Base-by-base conservation (phyloP, 2,113 vertebrate genomes). In the Terrapene triunguis region DNA sequence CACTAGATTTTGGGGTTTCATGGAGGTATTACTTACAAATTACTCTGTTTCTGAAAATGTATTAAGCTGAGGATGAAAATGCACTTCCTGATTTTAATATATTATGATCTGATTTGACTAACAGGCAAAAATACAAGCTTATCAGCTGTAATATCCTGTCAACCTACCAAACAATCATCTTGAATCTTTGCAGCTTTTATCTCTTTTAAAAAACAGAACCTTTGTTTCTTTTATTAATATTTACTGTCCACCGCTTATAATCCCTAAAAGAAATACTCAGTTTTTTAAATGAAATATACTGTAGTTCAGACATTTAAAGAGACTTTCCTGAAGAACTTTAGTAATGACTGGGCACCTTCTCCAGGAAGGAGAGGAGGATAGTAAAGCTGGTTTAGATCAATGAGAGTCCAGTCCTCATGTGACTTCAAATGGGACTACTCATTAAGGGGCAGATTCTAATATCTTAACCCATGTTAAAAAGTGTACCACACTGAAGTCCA, bases 71-170 rank as follows among this genome's bases (percentile, higher is more conserved):
- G 62, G 90, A 93, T 95, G 83, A 91, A 94, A 91, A 69, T 95
- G 84, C 87, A 95, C 90, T 97, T 97, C 95, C 93, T 78, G 82
- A 57, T 79, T 87, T 95, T 87, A 87, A 83, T 29, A 89, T 35
- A 53, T 55, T 35, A 79, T 79, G 53, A 89, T 82, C 47, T 90
- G 78, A 88, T 87, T 82, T 57, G 81, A 48, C 57, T 47, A 25
- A 69, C 35, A 50, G 94, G 93, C 94, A 87, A 92, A 79, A 93
- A 91, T 79, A 78, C 44, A 54, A 48, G 81, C 89, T 97, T 92
- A 93, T 85, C 24, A 27, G 12, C 65, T 55, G 83, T 48, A 84
- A 97, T 89, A 94, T 96, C 96, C 95, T 92, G 95, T 90, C 92
- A 85, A 10, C 32, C 89, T 89, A 27, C 69, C 54, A 92, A 91